Evolutionary conservation across 2,797 vertebrate genomes (phyloP).

Genomic region (Novumbra hubbsi): DNA sequence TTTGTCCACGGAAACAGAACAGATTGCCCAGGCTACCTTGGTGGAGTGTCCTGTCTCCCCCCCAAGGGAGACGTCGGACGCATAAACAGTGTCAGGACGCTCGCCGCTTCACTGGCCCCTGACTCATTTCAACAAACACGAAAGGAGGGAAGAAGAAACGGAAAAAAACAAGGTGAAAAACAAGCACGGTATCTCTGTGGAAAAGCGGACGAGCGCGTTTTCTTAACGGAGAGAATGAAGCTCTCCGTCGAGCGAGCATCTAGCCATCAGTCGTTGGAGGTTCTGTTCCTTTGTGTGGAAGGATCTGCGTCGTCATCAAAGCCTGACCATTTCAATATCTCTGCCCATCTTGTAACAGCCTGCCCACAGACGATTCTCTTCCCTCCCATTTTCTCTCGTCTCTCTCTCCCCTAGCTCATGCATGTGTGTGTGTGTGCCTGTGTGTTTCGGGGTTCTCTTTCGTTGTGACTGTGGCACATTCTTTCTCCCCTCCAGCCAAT

Average conservation of each 20-base stretch:
- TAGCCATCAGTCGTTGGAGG: slow-evolving; percentile 49
- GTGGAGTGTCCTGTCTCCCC: neutral
- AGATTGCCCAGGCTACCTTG: slow-evolving; percentile 26
- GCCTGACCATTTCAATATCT: slow-evolving; percentile 70
- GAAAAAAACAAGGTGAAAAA: neutral
- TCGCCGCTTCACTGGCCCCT: slow-evolving; percentile 15
- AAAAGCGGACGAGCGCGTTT: neutral
- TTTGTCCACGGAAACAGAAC: neutral
- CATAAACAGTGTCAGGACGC: slow-evolving; percentile 30
- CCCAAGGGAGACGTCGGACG: neutral
- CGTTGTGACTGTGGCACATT: slow-evolving; percentile 56
- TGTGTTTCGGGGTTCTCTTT: slow-evolving; percentile 52
- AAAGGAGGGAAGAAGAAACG: neutral
- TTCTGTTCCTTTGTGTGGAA: slow-evolving; percentile 38
- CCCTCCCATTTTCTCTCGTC: slow-evolving; percentile 24
- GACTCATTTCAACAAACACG: slow-evolving; percentile 50
- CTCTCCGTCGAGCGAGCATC: slow-evolving; percentile 35
- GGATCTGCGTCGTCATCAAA: slow-evolving; percentile 36
- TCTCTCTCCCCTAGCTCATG: slow-evolving; percentile 48
- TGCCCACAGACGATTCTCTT: slow-evolving; percentile 57
- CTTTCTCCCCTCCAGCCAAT: slow-evolving; percentile 78
- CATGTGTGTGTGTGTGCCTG: slow-evolving; percentile 13
- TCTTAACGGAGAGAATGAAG: neutral
- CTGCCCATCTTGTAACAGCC: slow-evolving; percentile 65
- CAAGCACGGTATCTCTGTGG: slow-evolving; percentile 20